A percentile compares a stretch with the other conserved stretches of the same genome.
These are phyloP conservation scores for Caiman crocodilus DNA, from an alignment of 2,797 vertebrate genomes.

Conservation along the genomic window DNA sequence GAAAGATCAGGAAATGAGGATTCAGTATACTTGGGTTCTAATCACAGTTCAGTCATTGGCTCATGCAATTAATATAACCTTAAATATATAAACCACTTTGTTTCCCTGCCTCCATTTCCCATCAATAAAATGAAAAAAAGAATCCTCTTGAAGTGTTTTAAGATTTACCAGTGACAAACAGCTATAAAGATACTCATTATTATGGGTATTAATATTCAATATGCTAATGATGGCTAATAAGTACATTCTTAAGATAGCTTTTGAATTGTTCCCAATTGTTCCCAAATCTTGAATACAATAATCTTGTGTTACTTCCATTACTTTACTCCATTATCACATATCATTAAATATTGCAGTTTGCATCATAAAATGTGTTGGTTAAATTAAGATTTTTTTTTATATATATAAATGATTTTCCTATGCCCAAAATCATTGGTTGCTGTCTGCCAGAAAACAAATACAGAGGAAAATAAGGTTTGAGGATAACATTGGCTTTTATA, in stretches of 20 bases:
- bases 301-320: not conserved
- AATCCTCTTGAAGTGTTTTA: not conserved
- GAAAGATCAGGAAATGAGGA: not conserved
- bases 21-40: not conserved
- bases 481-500: not conserved
- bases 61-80: not conserved
- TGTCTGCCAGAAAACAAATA: not conserved
- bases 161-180: not conserved
- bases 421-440: not conserved
- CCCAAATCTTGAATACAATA: not conserved
- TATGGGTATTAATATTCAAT: not conserved
- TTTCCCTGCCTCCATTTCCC: not conserved
- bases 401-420: not conserved
- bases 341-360: not conserved
- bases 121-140: not conserved
- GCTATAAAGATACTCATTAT: fast-evolving
- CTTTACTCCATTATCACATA: not conserved
- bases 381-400: not conserved
- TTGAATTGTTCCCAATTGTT: not conserved
- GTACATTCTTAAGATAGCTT: not conserved
- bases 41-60: not conserved
- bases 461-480: not conserved
- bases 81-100: not conserved
- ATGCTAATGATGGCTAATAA: not conserved
- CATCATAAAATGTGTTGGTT: not conserved